Evolutionary conservation across 1,140 invertebrate species (phyloP), one percentile per base, ranked within the genome.

Genomic region (Drosophila hydei): DNA sequence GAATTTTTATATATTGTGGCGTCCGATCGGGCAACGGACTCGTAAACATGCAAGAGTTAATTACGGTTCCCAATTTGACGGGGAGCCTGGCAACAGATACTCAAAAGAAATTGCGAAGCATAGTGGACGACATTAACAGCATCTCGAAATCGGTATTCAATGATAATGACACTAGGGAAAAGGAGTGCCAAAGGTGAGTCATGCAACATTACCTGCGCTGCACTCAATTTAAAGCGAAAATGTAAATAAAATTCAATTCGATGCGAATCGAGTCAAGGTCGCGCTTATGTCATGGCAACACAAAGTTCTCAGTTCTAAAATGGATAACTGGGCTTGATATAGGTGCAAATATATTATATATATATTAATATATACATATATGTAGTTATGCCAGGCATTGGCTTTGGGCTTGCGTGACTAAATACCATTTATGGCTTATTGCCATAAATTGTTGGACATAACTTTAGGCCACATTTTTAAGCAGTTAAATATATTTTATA

Each of bases 11-110:
- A 81, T 68, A 36, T 55, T 77, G 36, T 60, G 42, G 47, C 61
- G 81, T 2, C n/a, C 4, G 60, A 52, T 62, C 38, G 60, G 67
- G 36, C 63, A 68, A 72, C 45, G 43, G n/a, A 42, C 54, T 36
- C 69, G 60, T 74, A 85, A 81, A 75, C 65, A 85, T 85, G 81
- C 81, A 87, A 63, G 77, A 88, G 59, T 47, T 85, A 65, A 81
- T 88, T 65, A 69, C 72, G 50, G 75, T 64, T 48, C 67, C 67
- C 23, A 56, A 51, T 50, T 33, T 75, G 61, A 43, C 61, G 60
- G 36, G 52, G 36, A 40, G 51, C 50, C 30, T 68, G 48, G 23
- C 60, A 64, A 19, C 61, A 52, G 60, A 71, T 9, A 55, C 64
- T 36, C 51, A 61, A 38, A 69, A 50, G 19, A 73, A 69, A 51